Conservation (phyloP, 2,113 vertebrate species). For the Neopipo cinnamomea region DNA sequence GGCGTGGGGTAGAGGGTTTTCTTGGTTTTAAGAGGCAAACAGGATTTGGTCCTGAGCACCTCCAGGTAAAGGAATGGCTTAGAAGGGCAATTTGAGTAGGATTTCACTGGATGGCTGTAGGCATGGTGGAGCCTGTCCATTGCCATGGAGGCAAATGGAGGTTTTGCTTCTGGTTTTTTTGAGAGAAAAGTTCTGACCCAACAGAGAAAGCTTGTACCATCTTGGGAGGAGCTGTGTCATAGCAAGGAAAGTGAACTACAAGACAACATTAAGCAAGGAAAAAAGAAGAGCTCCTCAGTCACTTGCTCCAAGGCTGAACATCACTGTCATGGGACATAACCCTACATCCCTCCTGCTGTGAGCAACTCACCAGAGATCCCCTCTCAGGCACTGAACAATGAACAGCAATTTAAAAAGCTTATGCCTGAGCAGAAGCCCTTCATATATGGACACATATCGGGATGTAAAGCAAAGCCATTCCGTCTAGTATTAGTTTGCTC, state of each 20-base stretch:
- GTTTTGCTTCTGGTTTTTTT: not conserved
- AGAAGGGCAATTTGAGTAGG: not conserved
- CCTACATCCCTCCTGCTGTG: not conserved
- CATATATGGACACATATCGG: fast-evolving
- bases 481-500: not conserved
- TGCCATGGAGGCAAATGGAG: not conserved
- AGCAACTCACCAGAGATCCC: not conserved
- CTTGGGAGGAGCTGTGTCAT: not conserved
- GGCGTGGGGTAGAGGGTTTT: not conserved
- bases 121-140: fast-evolving
- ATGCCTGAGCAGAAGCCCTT: not conserved
- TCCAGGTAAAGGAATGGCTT: not conserved
- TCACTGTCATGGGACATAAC: not conserved
- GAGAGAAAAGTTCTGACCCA: not conserved
- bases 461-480: not conserved
- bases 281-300: not conserved
- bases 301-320: not conserved
- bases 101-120: not conserved
- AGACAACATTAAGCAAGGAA: not conserved
- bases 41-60: not conserved
- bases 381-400: not conserved
- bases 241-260: not conserved
- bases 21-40: not conserved
- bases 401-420: not conserved
- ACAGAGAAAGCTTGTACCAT: not conserved